Evolutionary conservation across 2,113 vertebrate genomes (phyloP).

Genomic region (Barnardius zonarius): DNA sequence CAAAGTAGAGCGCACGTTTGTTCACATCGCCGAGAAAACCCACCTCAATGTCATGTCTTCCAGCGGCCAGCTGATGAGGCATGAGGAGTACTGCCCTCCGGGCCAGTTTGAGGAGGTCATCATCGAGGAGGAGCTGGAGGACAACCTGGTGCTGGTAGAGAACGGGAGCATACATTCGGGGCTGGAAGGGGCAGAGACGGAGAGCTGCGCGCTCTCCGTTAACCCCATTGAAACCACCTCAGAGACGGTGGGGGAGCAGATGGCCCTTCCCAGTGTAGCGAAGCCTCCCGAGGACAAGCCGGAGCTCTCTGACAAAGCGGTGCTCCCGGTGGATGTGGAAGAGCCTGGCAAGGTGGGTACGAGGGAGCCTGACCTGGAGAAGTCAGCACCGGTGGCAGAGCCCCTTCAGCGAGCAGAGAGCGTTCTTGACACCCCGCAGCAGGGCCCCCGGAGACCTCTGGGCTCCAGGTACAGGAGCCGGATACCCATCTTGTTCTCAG

Average conservation of each 20-base stretch:
- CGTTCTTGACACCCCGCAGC: background rate
- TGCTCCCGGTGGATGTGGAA: slow-evolving; percentile 15
- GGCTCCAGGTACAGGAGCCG: slow-evolving; percentile 78
- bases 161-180: slow-evolving; percentile 51
- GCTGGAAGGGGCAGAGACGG: slow-evolving; percentile 51
- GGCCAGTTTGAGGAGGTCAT: slow-evolving; percentile 66
- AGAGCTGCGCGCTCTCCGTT: slow-evolving; percentile 49
- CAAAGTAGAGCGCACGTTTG: slow-evolving; percentile 95
- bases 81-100: slow-evolving; percentile 69
- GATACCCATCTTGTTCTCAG: slow-evolving; percentile 87
- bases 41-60: slow-evolving; percentile 96
- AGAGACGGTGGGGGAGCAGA: slow-evolving; percentile 46
- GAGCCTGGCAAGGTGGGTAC: slow-evolving; percentile 1
- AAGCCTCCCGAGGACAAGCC: slow-evolving; percentile 24
- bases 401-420: slow-evolving; percentile 42
- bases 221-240: slow-evolving; percentile 35
- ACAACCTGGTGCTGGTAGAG: slow-evolving; percentile 30
- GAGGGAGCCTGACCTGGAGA: slow-evolving; percentile 33
- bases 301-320: background rate
- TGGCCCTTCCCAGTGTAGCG: slow-evolving; percentile 27
- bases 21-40: slow-evolving; percentile 93
- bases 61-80: slow-evolving; percentile 73
- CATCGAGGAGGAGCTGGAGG: slow-evolving; percentile 60
- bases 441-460: slow-evolving; percentile 23
- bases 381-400: background rate